Conservation (phyloP, 2,888 invertebrate genomes). For the Cremastinae sp. region DNA sequence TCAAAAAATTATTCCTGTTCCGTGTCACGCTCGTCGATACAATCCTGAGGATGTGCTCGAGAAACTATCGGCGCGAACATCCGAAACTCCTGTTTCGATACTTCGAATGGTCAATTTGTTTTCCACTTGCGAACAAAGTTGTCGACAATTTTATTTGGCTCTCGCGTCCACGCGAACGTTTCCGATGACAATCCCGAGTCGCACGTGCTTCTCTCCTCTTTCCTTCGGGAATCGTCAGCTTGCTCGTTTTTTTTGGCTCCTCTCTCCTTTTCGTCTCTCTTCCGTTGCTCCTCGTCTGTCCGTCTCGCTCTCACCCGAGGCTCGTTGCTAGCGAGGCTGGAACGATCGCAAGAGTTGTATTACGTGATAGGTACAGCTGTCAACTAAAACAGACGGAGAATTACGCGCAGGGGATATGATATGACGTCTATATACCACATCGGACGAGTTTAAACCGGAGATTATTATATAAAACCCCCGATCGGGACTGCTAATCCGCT, state of each 20-base stretch:
- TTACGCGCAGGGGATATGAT: constrained; percentile 40
- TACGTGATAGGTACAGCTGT: constrained; percentile 31
- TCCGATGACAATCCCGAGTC: too few relatives aligned
- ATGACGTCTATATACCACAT: constrained; percentile 43
- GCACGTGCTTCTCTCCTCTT: neutral
- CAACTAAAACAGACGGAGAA: constrained; percentile 33
- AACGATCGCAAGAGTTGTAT: neutral
- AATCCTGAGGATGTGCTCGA: neutral
- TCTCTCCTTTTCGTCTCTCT: neutral
- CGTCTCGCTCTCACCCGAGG: neutral
- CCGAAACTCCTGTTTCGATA: neutral
- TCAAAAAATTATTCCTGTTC: neutral
- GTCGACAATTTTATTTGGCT: too few relatives aligned
- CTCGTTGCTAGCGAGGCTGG: too few relatives aligned
- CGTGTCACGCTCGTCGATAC: constrained; percentile 29
- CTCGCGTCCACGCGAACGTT: too few relatives aligned
- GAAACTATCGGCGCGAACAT: neutral
- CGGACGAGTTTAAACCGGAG: constrained; percentile 47
- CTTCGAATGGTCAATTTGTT: neutral
- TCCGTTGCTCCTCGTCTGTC: neutral
- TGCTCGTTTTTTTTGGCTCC: neutral
- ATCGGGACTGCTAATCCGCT: constrained; percentile 26
- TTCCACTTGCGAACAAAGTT: too few relatives aligned
- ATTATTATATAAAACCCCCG: constrained; percentile 48
- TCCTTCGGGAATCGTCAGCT: neutral